A percentile compares a stretch with the other conserved stretches of the same genome.
Evolutionary conservation across 2,113 vertebrate species (phyloP).

Genomic region (Oreotragus oreotragus): DNA sequence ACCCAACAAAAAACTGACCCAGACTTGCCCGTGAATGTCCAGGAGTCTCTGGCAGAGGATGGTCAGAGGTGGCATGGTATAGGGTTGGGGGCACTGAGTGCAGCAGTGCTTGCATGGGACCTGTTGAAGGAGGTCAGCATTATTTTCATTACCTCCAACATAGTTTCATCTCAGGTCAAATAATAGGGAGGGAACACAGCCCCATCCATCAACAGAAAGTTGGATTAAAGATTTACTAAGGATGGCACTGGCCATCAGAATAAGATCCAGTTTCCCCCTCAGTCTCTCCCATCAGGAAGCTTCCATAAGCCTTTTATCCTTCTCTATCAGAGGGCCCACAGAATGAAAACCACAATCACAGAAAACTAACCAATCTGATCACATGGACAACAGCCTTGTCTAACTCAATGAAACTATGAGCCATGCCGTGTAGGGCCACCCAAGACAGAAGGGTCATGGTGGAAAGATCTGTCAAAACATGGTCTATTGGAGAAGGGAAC

Average conservation of each 20-base stretch:
- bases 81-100: neutral
- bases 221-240: neutral
- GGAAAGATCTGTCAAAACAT: neutral
- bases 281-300: neutral
- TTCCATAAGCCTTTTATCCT: neutral
- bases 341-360: neutral
- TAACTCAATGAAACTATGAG: neutral
- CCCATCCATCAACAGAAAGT: neutral
- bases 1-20: neutral
- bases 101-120: neutral
- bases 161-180: neutral
- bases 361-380: neutral
- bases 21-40: neutral
- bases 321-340: neutral
- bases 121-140: neutral
- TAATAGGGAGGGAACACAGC: neutral
- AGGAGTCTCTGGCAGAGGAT: neutral
- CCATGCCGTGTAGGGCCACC: neutral
- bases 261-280: neutral
- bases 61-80: accelerated
- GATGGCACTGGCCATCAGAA: neutral
- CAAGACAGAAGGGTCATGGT: accelerated
- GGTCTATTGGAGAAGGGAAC: accelerated
- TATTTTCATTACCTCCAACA: neutral
- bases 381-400: neutral